These are phyloP conservation scores for Agrochola lychnidis DNA, from an alignment of 2,888 invertebrate genomes.

Conservation along the genomic window DNA sequence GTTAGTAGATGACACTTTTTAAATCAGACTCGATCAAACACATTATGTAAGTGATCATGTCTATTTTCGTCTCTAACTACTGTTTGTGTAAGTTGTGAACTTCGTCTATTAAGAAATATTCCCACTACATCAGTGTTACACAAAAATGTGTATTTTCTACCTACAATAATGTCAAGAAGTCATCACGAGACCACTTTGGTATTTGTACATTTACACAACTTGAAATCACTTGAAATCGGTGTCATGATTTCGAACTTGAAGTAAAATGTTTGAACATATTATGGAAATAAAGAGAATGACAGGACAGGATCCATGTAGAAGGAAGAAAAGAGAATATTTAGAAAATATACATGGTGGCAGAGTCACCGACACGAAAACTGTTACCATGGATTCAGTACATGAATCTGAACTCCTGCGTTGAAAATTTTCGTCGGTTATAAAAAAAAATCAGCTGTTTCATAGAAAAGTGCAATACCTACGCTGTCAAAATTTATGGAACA, in stretches of 20 bases:
- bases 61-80: not conserved
- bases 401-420: no score
- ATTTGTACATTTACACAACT: conserved; percentile 11
- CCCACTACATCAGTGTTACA: conserved; percentile 1
- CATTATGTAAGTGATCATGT: not conserved
- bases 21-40: not conserved
- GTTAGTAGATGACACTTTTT: not conserved
- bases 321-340: not conserved
- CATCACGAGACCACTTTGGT: conserved; percentile 3
- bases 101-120: conserved; percentile 12
- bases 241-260: not conserved
- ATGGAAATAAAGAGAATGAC: not conserved
- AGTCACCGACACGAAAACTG: no score
- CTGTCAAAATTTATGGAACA: no score
- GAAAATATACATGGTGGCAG: not conserved
- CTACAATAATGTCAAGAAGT: conserved; percentile 4
- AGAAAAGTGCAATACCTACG: no score
- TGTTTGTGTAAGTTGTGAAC: not conserved
- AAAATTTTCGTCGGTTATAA: no score
- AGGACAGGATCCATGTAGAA: not conserved
- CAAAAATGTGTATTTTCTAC: conserved; percentile 7
- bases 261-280: not conserved
- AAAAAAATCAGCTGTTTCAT: no score
- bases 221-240: not conserved
- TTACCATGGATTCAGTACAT: no score